These are phyloP conservation scores for Alces alces DNA, from an alignment of 2,113 vertebrate genomes.

Conservation along the genomic window DNA sequence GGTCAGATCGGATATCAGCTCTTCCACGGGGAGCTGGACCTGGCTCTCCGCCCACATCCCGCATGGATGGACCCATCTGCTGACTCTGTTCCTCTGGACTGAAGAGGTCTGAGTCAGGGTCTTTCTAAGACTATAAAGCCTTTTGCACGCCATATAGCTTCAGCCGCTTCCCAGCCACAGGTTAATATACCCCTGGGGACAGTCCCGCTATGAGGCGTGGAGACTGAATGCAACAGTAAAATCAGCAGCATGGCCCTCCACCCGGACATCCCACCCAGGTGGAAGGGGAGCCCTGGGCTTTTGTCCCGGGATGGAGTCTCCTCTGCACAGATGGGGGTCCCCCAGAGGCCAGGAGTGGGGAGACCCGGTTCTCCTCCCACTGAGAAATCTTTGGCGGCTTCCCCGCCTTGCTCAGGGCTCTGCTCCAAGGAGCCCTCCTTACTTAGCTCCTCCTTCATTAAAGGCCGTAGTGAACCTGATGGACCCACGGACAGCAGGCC, in stretches of 20 bases:
- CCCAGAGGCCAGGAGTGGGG: background rate
- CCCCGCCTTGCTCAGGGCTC: background rate
- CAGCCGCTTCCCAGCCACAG: background rate
- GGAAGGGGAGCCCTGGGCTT: background rate
- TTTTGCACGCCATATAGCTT: background rate
- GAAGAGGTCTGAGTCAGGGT: background rate
- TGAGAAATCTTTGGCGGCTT: background rate
- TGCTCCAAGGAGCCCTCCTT: background rate
- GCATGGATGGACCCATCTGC: background rate
- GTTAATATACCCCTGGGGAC: background rate
- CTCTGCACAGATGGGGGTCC: fast-evolving
- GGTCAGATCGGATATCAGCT: background rate
- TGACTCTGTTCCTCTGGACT: background rate
- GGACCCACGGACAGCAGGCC: background rate
- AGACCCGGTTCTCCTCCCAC: background rate
- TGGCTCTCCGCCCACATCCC: background rate
- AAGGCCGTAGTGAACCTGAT: too few species aligned
- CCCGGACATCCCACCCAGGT: background rate
- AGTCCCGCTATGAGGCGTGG: too few species aligned
- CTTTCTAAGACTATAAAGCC: background rate
- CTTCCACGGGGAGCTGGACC: fast-evolving
- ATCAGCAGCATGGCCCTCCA: background rate
- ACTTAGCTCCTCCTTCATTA: background rate
- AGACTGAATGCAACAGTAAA: background rate
- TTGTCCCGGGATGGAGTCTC: background rate